phyloP scores from a whole-genome alignment of 2,888 invertebrate species.

The Villa cingulata region DNA sequence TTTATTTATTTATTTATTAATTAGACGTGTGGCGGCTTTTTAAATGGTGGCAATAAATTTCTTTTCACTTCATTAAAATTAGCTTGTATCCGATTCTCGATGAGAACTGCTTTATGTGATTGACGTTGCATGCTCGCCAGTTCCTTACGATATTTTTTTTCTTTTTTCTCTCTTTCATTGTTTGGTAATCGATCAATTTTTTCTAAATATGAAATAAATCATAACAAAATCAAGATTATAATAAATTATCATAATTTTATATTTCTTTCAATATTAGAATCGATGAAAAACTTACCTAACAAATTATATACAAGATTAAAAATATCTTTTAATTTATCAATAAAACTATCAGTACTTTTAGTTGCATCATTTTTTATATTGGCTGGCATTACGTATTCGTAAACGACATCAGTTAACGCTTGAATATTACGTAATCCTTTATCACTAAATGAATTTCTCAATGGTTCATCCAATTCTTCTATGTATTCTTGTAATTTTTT shows the following conservation, averaged over 20 bases:
- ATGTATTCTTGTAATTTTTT: conserved; percentile 21
- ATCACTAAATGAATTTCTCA: conserved; percentile 22
- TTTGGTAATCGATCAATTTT: conserved; percentile 27
- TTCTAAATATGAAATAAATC: conserved; percentile 14
- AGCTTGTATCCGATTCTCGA: conserved; percentile 27
- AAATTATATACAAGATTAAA: conserved; percentile 20
- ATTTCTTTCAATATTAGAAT: too few species aligned
- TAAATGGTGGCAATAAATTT: conserved; percentile 27
- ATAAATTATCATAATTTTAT: too few species aligned
- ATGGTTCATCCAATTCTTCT: conserved; percentile 18
- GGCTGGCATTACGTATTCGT: conserved; percentile 24
- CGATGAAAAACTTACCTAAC: conserved; percentile 14
- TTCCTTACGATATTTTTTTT: conserved; percentile 21
- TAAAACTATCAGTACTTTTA: conserved; percentile 16
- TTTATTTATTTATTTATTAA: too few species aligned
- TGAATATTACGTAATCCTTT: conserved; percentile 20
- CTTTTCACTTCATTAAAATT: conserved; percentile 28
- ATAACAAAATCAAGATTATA: too few species aligned
- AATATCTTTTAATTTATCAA: conserved; percentile 21
- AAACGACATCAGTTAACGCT: conserved; percentile 25
- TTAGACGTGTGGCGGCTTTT: conserved; percentile 20
- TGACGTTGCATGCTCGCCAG: conserved; percentile 21
- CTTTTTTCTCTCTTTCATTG: conserved; percentile 17
- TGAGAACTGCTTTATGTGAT: conserved; percentile 25
- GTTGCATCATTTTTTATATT: conserved; percentile 23